phyloP scores from a whole-genome alignment of 2,113 vertebrate genomes.

The Festucalex cinctus region DNA sequence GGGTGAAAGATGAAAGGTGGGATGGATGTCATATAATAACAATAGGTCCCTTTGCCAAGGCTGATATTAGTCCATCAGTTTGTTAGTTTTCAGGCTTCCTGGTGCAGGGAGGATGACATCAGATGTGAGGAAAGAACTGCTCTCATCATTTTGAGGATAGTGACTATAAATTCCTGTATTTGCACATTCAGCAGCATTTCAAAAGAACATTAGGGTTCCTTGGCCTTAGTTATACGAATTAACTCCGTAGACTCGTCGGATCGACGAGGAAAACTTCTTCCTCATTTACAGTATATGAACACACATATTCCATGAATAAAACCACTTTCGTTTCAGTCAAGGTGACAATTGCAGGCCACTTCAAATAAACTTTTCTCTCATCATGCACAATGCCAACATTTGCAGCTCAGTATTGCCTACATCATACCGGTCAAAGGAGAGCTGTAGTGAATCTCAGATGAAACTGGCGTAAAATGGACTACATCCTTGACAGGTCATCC shows the following conservation, averaged over 20 bases:
- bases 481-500: not conserved
- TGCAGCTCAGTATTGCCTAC: not conserved
- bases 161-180: too few relatives aligned
- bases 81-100: too few relatives aligned
- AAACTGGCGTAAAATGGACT: not conserved
- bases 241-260: too few relatives aligned
- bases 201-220: not conserved
- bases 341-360: slow-evolving; percentile 11
- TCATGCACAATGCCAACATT: slow-evolving; percentile 19
- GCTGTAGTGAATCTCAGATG: not conserved
- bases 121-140: too few relatives aligned
- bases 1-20: slow-evolving; percentile 7
- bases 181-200: too few relatives aligned
- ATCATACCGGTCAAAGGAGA: not conserved
- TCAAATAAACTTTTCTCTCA: slow-evolving; percentile 33
- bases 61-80: too few relatives aligned
- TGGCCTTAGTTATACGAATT: not conserved
- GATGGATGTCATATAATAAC: not conserved
- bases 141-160: too few relatives aligned
- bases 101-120: too few relatives aligned
- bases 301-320: slow-evolving; percentile 9
- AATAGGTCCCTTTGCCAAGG: too few relatives aligned
- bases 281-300: not conserved
- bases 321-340: slow-evolving; percentile 22
- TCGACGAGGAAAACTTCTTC: not conserved